Evolutionary conservation across 2,888 invertebrate species (phyloP).

Genomic region (Clistopyga incitator): DNA sequence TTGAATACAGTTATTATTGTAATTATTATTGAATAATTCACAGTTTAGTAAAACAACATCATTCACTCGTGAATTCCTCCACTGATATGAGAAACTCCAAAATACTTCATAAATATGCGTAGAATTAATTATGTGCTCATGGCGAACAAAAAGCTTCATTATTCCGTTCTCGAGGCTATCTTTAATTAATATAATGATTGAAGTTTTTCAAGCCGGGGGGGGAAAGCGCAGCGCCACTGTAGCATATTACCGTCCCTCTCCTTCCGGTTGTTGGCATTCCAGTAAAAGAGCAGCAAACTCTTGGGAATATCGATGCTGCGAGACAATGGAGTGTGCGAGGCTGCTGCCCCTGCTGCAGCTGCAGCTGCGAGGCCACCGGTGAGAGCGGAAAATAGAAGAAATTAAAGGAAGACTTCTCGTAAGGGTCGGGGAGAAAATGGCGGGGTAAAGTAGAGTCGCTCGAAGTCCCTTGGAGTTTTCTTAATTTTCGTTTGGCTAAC

Average conservation of each 20-base stretch:
- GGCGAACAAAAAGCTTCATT: background rate
- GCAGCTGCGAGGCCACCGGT: constrained; percentile 43
- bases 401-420: constrained; percentile 48
- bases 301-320: constrained; percentile 56
- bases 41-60: too few relatives aligned
- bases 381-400: constrained; percentile 61
- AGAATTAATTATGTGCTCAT: background rate
- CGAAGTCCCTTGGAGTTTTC: constrained; percentile 57
- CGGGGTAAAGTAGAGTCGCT: constrained; percentile 37
- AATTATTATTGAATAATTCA: too few relatives aligned
- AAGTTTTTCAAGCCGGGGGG: constrained; percentile 32
- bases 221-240: background rate
- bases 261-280: constrained; percentile 39
- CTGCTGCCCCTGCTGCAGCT: background rate
- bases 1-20: too few relatives aligned
- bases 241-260: constrained; percentile 34
- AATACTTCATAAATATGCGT: background rate
- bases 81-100: background rate
- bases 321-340: constrained; percentile 34
- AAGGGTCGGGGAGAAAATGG: constrained; percentile 33
- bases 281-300: constrained; percentile 31
- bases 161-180: constrained; percentile 30
- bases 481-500: constrained; percentile 65
- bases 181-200: constrained; percentile 47
- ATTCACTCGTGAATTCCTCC: background rate